A percentile compares a stretch with the other conserved stretches of the same genome.
phyloP scores from a whole-genome alignment of 2,113 vertebrate species.

The Trematocara nigrifrons region DNA sequence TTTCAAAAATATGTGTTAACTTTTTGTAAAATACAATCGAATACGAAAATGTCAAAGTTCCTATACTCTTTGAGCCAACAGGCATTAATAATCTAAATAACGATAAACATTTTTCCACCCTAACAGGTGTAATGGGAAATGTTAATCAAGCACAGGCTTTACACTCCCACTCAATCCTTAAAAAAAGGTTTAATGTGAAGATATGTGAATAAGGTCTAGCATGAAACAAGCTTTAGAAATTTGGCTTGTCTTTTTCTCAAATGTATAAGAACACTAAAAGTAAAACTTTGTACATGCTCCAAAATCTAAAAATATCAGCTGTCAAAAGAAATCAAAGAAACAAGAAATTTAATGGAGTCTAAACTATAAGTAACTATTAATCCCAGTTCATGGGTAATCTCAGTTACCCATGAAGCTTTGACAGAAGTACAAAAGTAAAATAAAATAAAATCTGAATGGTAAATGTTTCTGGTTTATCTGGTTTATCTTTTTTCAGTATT shows the following conservation, averaged over 20 bases:
- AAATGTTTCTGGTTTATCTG: background rate
- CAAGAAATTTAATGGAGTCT: background rate
- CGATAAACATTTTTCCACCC: accelerated
- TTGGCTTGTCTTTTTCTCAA: background rate
- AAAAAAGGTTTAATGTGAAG: background rate
- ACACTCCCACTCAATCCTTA: background rate
- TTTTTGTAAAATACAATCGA: background rate
- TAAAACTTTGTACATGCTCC: background rate
- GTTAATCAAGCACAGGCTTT: background rate
- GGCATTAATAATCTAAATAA: background rate
- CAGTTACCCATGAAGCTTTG: background rate
- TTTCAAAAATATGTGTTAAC: background rate
- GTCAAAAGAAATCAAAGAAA: background rate
- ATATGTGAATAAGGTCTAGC: background rate
- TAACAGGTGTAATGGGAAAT: background rate
- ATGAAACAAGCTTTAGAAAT: background rate
- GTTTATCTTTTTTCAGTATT: background rate
- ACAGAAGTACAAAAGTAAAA: background rate
- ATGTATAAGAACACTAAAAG: background rate
- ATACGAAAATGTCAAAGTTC: background rate
- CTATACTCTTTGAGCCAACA: background rate
- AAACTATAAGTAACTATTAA: background rate
- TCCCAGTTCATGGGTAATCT: background rate
- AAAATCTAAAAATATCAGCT: background rate
- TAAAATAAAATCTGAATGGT: background rate